These are phyloP conservation scores for Eretmodus cyanostictus DNA, from an alignment of 2,113 vertebrate species.

Conservation along the genomic window DNA sequence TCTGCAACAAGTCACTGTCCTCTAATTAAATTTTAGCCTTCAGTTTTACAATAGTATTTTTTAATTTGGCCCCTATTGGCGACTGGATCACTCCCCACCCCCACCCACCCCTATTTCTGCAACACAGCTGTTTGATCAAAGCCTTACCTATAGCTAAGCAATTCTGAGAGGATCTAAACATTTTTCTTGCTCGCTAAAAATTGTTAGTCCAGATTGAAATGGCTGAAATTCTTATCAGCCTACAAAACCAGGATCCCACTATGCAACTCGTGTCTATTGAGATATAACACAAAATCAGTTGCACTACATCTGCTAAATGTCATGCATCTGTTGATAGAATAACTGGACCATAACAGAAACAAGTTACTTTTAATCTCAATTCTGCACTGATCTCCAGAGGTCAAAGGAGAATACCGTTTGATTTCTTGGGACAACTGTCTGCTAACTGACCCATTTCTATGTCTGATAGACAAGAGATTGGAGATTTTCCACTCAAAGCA, in stretches of 20 bases:
- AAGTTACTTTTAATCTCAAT: slow-evolving; percentile 3
- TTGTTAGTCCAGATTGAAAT: not conserved
- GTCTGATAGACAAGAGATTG: not conserved
- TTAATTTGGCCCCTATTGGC: not conserved
- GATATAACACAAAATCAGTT: not conserved
- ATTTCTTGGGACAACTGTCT: not conserved
- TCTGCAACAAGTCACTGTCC: not conserved
- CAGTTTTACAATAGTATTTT: not conserved
- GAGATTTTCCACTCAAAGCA: not conserved
- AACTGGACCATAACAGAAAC: not conserved
- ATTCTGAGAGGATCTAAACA: not conserved
- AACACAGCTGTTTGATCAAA: not conserved
- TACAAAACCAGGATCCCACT: not conserved
- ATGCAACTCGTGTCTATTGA: not conserved
- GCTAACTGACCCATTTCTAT: not conserved
- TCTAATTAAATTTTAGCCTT: not conserved
- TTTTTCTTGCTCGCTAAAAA: not conserved
- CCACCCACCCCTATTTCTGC: not conserved
- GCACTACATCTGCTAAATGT: not conserved
- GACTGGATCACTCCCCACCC: not conserved
- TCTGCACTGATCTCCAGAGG: slow-evolving; percentile 12
- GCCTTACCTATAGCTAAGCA: not conserved
- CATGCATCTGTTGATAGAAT: not conserved
- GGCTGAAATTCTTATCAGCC: not conserved
- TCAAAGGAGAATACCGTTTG: not conserved